Evolutionary conservation across 2,888 invertebrate species (phyloP).

Genomic region (Leistus spinibarbis): DNA sequence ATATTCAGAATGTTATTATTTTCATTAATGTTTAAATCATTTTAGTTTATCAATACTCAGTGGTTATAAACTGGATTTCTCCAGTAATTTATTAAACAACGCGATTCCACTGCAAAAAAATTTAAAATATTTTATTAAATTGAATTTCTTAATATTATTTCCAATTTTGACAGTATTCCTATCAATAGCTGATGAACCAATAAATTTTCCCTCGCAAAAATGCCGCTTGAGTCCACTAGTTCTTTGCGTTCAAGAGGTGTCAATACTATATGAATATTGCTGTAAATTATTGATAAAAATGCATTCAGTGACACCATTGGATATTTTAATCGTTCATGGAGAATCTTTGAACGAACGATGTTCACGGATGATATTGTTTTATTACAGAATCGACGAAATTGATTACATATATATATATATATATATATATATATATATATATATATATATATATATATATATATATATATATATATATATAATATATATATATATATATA

Average conservation of each 20-base stretch:
- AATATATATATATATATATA: too few species aligned
- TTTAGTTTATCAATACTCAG: too few species aligned
- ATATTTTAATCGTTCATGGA: conserved; percentile 88
- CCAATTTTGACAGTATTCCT: conserved; percentile 89
- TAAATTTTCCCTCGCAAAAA: conserved; percentile 94
- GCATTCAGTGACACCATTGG: conserved; percentile 88
- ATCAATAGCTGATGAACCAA: conserved; percentile 94
- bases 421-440: too few species aligned
- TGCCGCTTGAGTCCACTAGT: conserved; percentile 95
- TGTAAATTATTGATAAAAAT: conserved; percentile 95
- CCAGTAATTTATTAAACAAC: too few species aligned
- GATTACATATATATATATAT: conserved; percentile 98
- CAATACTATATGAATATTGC: conserved; percentile 93
- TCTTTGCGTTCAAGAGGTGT: conserved; percentile 93
- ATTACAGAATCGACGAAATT: conserved; percentile 87
- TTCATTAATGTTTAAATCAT: too few species aligned
- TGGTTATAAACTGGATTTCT: too few species aligned
- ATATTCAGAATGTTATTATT: too few species aligned
- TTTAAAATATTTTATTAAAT: too few species aligned
- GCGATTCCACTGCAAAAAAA: too few species aligned
- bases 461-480: too few species aligned
- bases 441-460: too few species aligned
- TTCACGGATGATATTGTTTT: conserved; percentile 86
- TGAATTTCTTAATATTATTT: conserved; percentile 46
- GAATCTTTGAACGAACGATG: conserved; percentile 91